Base-by-base conservation (phyloP, 2,888 invertebrate genomes). In the Elmis aenea region DNA sequence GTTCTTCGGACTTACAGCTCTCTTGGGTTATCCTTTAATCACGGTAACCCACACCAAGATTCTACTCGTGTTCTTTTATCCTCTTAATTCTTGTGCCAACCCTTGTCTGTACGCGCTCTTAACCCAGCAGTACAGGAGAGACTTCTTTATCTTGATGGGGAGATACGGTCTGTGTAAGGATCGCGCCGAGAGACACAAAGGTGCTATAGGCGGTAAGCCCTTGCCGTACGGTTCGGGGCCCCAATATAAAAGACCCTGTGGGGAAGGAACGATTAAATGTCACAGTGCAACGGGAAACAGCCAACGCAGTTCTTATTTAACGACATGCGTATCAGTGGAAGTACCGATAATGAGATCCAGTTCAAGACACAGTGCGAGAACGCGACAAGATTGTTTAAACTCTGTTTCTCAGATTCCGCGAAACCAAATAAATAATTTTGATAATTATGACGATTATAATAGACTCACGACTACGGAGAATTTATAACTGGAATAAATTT, bases 61-160 rank as follows among this genome's bases (percentile, higher is more conserved):
- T 33, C 68, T 79, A 3, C 61, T 79, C 42, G 80, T 83, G 5
- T 80, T 81, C 57, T 79, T 82, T 62, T 77, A 81, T 55, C 82
- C 83, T 0, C 67, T 83, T 45, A 82, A 83, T 62, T 76, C 79
- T 2, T 81, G 79, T 56, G 78, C 80, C 40, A 83, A 83, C 58
- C 82, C 83, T 0, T 80, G 79, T 57, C 64, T 83, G 18, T 83
- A 82, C 59, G 81, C 80, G 3, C 71, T 81, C 38, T 69, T 80
- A 38, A 81, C 81, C 2, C 77, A 79, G 50, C 79, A 79, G 58
- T 79, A 79, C 52, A 67, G 79, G 35, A 62, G 76, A 23, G 79
- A 80, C 55, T 68, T 76, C 42, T 70, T 73, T 51, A 69, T 72
- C 26, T 60, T 76, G 11, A 67, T 75, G 58, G 70, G 71, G 32